Base-by-base conservation (phyloP, 2,888 invertebrate species). In the Hipparchia sbordonii region DNA sequence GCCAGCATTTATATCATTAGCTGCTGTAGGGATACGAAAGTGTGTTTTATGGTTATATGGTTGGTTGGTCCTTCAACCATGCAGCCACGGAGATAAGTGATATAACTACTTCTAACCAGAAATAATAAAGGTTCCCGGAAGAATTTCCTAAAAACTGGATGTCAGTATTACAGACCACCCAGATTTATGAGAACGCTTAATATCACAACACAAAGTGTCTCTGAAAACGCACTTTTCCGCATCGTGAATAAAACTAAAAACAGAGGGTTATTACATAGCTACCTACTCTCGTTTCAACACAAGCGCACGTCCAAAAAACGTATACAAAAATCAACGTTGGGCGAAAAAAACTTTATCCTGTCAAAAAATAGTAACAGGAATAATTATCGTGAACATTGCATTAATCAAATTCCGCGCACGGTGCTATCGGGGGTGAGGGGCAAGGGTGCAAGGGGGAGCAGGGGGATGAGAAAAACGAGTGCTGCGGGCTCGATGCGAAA, bases 361-460 rank as follows among this genome's bases (percentile, higher is more conserved):
- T 92, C 92, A 91, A 92, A 92, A 91, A 91, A 92, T 91, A 90
- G 92, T 91, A 90, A 90, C 92, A 88, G 87, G 92, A 93, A 92
- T 93, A 93, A 93, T 93, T 92, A 93, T 93, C 88, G 90, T 85
- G 92, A 90, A 91, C 93, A 93, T 93, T 92, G 93, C 93, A 93
- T 93, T 93, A 93, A 93, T 93, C 93, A 93, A 92, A 93, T 93
- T 92, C 93, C 89, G 90, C 87, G 90, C 92, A 90, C 89, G 89
- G 90, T 78, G 87, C 90, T 92, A 93, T 93, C 89, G 87, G 87
- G 86, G 86, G 85, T 82, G 72, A 81, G 72, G 76, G 76, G 77
- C 73, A 68, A 69, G 76, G 71, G 61, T n/a, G 67, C 56, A 59
- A 61, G 72, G 68, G 73, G 72, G 77, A 76, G 78, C 78, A 48